Percentiles rank a stretch among this genome's conserved stretches.
These are phyloP conservation scores for Chionis minor DNA, from an alignment of 2,113 vertebrate genomes.

Conservation along the genomic window DNA sequence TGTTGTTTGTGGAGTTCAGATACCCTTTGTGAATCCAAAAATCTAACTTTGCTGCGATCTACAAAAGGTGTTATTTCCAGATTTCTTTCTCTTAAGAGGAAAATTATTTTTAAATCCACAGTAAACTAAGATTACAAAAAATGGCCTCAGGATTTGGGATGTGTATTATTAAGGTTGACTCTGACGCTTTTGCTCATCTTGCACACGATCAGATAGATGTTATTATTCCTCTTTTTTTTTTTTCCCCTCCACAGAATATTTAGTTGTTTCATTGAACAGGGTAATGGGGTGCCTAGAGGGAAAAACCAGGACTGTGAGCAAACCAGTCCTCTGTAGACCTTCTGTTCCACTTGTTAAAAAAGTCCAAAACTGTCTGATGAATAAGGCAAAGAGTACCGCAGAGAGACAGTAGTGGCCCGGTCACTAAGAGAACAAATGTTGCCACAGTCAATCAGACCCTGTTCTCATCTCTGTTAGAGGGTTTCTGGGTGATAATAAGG, in stretches of 20 bases:
- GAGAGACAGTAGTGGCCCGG: neutral
- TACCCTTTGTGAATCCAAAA: neutral
- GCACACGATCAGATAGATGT: neutral
- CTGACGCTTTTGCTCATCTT: neutral
- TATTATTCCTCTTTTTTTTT: neutral
- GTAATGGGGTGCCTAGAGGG: neutral
- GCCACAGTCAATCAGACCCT: neutral
- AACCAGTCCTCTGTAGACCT: neutral
- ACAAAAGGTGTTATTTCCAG: neutral
- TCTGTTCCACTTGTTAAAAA: neutral
- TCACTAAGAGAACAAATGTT: neutral
- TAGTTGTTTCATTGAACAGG: neutral
- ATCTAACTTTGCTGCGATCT: neutral
- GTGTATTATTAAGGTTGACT: neutral
- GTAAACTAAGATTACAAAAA: neutral
- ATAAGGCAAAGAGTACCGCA: neutral
- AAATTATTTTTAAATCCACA: neutral
- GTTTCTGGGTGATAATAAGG: neutral
- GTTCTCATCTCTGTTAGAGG: neutral
- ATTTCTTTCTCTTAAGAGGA: neutral
- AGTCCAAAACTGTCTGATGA: neutral
- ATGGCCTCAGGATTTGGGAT: neutral
- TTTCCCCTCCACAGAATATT: neutral
- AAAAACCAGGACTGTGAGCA: neutral
- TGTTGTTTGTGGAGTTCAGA: neutral